Conservation (phyloP, 2,797 vertebrate species). For the Limosa lapponica region DNA sequence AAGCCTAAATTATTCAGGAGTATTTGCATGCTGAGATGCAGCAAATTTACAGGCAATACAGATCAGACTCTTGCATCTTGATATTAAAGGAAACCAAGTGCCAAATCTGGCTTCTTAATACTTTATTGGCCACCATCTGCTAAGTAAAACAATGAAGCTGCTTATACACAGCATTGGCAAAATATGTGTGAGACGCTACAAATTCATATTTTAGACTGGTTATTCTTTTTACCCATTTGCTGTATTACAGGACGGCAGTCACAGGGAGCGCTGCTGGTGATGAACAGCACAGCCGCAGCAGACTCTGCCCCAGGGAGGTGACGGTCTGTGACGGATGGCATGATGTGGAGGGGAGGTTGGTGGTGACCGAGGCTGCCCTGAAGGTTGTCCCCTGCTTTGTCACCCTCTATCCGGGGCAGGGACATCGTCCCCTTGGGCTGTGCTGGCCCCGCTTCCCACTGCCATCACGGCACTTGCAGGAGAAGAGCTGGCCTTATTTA, state of each 20-base stretch:
- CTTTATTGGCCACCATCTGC: not conserved
- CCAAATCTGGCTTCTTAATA: not conserved
- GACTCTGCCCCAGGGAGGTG: not conserved
- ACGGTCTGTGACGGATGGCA: accelerated
- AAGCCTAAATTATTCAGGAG: conserved; percentile 55
- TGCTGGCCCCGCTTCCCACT: not conserved
- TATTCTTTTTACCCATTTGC: not conserved
- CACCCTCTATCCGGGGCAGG: not conserved
- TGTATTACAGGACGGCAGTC: not conserved
- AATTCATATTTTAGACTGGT: not conserved
- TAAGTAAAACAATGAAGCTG: not conserved
- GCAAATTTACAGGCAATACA: conserved; percentile 6
- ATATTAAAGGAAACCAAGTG: not conserved
- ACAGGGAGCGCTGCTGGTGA: accelerated
- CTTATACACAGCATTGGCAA: not conserved
- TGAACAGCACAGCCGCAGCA: not conserved
- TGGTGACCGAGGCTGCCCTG: not conserved
- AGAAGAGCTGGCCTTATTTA: not conserved
- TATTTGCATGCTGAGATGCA: conserved; percentile 20
- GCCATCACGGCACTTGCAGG: accelerated
- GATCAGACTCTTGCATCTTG: not conserved
- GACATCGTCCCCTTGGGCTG: accelerated
- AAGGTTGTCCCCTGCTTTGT: not conserved
- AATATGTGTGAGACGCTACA: not conserved
- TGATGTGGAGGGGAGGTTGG: not conserved